phyloP scores from a whole-genome alignment of 2,888 invertebrate species.

The Lycaena phlaeas region DNA sequence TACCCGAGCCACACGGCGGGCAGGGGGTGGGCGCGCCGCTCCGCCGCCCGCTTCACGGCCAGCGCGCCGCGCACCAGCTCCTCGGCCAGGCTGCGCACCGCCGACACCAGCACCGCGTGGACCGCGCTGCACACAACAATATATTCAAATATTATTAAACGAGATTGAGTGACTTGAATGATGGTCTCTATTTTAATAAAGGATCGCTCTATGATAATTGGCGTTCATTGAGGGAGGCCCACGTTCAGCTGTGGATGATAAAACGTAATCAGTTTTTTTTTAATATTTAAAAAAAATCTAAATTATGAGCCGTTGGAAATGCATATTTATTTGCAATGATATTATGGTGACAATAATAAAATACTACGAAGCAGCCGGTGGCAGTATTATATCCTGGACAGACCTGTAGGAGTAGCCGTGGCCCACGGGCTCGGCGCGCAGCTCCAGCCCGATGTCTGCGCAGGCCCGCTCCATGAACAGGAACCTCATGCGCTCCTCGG shows the following conservation, averaged over 20 bases:
- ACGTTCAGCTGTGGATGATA: too few relatives aligned
- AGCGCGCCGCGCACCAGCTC: conserved; percentile 50
- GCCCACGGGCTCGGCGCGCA: conserved; percentile 57
- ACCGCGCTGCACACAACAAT: conserved; percentile 37
- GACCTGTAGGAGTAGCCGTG: conserved; percentile 55
- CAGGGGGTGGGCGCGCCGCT: conserved; percentile 32
- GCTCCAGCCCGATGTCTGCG: conserved; percentile 49
- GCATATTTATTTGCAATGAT: too few relatives aligned
- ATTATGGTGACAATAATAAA: too few relatives aligned
- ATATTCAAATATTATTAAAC: too few relatives aligned
- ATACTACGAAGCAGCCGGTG: too few relatives aligned
- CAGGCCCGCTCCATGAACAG: conserved; percentile 49
- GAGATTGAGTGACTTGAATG: too few relatives aligned
- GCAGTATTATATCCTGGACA: conserved; percentile 15
- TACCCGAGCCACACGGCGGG: conserved; percentile 41
- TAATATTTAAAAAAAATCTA: too few relatives aligned
- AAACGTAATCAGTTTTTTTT: too few relatives aligned
- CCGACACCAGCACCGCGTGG: conserved; percentile 64
- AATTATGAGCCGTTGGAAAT: too few relatives aligned
- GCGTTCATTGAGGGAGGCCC: too few relatives aligned
- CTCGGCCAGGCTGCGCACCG: conserved; percentile 63
- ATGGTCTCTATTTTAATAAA: too few relatives aligned
- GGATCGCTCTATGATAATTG: too few relatives aligned
- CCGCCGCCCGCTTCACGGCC: conserved; percentile 61
- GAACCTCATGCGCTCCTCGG: conserved; percentile 42